These are phyloP conservation scores for Catostylus mosaicus DNA, from an alignment of 30 jellyfish, hydroid and myxozoan genomes.

Conservation along the genomic window DNA sequence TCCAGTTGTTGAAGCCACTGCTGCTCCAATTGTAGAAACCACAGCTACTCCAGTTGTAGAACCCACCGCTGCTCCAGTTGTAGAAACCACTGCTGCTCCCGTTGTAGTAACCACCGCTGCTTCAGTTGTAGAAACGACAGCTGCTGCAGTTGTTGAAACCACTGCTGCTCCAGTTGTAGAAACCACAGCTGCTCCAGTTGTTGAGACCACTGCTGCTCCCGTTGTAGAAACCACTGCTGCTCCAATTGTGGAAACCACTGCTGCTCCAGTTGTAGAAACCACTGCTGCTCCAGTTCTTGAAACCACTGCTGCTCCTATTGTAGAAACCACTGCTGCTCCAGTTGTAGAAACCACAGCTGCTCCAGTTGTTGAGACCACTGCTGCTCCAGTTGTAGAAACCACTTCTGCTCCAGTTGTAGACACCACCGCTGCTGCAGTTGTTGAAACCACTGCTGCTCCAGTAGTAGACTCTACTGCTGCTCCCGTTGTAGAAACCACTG, in stretches of 20 bases:
- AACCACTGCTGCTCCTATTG: conserved; percentile 42
- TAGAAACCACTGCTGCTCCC: conserved; percentile 32
- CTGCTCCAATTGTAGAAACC: conserved; percentile 38
- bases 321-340: conserved; percentile 64
- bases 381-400: conserved; percentile 56
- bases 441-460: conserved; percentile 43
- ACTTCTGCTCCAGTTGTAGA: conserved; percentile 69
- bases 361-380: conserved; percentile 58
- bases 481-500: conserved; percentile 46
- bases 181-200: conserved; percentile 27
- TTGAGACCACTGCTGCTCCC: conserved; percentile 49
- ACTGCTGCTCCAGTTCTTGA: conserved; percentile 49
- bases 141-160: conserved; percentile 10
- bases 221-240: conserved; percentile 56
- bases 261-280: conserved; percentile 31
- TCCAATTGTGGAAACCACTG: conserved; percentile 37
- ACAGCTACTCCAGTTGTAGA: conserved; percentile 18
- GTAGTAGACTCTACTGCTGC: conserved; percentile 43
- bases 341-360: conserved; percentile 50
- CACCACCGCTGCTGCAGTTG: conserved; percentile 52
- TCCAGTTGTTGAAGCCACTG: conserved; percentile 45
- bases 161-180: conserved; percentile 29
- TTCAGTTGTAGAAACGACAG: conserved; percentile 25
- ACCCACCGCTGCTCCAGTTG: conserved; percentile 39
- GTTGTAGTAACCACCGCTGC: conserved; percentile 41